phyloP scores from a whole-genome alignment of 2,888 invertebrate genomes.

The Charanyca ferruginea region DNA sequence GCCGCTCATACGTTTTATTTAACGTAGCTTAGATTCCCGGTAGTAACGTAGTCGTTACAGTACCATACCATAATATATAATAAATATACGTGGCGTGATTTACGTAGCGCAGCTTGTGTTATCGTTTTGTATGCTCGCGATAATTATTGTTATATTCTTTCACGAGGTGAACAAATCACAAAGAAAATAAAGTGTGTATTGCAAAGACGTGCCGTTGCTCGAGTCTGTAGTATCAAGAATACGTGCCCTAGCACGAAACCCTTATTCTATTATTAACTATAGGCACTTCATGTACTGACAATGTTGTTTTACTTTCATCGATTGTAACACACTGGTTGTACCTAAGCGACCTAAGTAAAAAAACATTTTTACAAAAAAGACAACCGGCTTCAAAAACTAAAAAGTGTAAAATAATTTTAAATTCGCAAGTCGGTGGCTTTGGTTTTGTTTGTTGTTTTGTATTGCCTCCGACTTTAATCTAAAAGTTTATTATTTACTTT shows the following conservation, averaged over 20 bases:
- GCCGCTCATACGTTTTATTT: too few relatives aligned
- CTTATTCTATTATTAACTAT: conserved; percentile 33
- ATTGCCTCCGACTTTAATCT: too few relatives aligned
- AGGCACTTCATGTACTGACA: background rate
- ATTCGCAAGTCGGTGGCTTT: too few relatives aligned
- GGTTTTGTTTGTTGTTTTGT: too few relatives aligned
- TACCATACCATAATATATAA: background rate
- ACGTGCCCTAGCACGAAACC: conserved; percentile 35
- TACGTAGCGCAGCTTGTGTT: background rate
- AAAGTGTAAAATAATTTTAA: too few relatives aligned
- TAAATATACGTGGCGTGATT: background rate
- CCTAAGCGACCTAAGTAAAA: too few relatives aligned
- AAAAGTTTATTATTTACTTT: too few relatives aligned
- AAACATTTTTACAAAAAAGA: too few relatives aligned
- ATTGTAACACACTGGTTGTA: background rate
- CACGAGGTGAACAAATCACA: conserved; percentile 19
- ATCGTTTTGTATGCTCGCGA: background rate
- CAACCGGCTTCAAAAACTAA: too few relatives aligned
- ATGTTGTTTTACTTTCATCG: background rate
- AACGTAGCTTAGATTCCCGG: too few relatives aligned
- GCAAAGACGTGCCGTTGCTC: conserved; percentile 46
- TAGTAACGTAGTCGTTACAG: too few relatives aligned
- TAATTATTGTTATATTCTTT: conserved; percentile 33
- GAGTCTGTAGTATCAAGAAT: conserved; percentile 41
- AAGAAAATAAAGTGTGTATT: conserved; percentile 45